Conservation (phyloP, 1,140 invertebrate species). For the Spodoptera frugiperda region DNA sequence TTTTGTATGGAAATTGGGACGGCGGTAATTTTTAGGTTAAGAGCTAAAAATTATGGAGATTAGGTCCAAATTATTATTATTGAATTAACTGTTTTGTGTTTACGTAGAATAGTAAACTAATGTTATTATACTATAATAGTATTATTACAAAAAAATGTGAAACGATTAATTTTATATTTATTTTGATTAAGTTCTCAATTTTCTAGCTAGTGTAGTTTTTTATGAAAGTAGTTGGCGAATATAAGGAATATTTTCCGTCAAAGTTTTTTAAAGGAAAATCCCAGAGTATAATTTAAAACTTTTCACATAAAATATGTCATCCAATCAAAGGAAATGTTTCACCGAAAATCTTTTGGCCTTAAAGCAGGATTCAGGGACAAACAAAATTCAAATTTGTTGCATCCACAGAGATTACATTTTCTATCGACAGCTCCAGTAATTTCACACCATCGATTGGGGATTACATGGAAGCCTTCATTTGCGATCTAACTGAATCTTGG, state of each 20-base stretch:
- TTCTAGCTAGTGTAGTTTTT: no score
- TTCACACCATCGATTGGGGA: slow-evolving; percentile 39
- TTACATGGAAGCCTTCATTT: slow-evolving; percentile 44
- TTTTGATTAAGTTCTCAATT: no score
- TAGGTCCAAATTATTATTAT: neutral
- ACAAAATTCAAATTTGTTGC: slow-evolving; percentile 37
- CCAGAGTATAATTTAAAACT: neutral
- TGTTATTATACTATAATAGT: no score
- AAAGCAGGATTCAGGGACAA: neutral
- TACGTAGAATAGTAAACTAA: no score
- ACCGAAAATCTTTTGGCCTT: neutral
- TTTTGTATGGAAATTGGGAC: slow-evolving; percentile 15
- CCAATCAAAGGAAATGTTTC: neutral
- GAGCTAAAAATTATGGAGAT: neutral
- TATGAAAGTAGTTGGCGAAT: no score
- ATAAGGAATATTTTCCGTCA: neutral
- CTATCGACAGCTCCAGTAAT: slow-evolving; percentile 36
- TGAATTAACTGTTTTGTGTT: no score
- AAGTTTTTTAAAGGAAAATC: neutral
- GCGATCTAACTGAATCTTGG: slow-evolving; percentile 41
- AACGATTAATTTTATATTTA: no score
- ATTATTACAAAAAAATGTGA: no score
- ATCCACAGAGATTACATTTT: slow-evolving; percentile 20
- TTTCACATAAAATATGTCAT: neutral
- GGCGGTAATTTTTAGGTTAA: neutral